These are phyloP conservation scores for Nomada ferruginata DNA, from an alignment of 2,888 invertebrate genomes.

Conservation along the genomic window DNA sequence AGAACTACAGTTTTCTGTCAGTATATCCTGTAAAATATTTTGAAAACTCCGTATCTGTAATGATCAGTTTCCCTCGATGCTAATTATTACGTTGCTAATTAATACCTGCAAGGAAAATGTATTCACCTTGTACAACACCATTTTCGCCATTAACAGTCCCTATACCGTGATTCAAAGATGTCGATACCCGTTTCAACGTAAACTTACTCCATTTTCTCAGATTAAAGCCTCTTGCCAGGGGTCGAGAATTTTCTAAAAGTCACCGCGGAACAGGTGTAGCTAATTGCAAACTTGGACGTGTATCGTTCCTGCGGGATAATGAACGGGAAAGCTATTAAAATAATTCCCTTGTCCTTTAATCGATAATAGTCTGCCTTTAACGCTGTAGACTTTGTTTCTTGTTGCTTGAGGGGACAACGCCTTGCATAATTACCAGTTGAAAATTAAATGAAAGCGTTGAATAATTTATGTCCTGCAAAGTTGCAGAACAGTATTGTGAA, in stretches of 20 bases:
- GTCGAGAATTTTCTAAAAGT: not conserved
- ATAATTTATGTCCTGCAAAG: conserved; percentile 15
- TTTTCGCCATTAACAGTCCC: not conserved
- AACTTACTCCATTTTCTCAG: not conserved
- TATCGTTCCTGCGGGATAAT: conserved; percentile 13
- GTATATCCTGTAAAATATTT: too few species aligned
- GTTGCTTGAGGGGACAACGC: not conserved
- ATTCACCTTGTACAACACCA: not conserved
- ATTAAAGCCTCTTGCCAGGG: not conserved
- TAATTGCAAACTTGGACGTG: not conserved
- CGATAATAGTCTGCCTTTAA: conserved; percentile 7
- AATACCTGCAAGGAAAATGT: too few species aligned
- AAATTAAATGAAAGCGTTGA: conserved; percentile 24
- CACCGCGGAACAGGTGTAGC: not conserved
- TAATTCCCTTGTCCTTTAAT: conserved; percentile 16
- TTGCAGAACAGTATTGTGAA: not conserved
- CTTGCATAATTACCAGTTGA: conserved; percentile 16
- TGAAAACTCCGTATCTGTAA: too few species aligned
- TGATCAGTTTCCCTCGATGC: not conserved
- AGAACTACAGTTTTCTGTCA: too few species aligned
- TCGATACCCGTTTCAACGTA: not conserved
- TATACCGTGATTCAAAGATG: not conserved
- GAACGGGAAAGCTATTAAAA: conserved; percentile 17
- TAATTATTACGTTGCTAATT: not conserved
- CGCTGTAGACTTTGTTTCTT: conserved; percentile 1